Evolutionary conservation across 2,113 vertebrate species (phyloP).

Genomic region (Oreochromis spilurus): DNA sequence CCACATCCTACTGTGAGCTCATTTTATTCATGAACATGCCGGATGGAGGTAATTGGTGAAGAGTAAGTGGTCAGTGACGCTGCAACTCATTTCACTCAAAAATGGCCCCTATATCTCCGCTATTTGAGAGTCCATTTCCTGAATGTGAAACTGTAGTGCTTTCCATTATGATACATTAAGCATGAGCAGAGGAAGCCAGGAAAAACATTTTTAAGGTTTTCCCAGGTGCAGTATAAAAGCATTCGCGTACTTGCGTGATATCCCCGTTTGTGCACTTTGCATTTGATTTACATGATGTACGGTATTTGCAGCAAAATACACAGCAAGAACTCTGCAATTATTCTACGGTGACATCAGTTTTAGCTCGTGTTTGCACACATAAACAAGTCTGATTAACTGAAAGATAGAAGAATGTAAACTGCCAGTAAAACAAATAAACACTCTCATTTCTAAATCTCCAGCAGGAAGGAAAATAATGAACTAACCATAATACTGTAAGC

Average conservation of each 20-base stretch:
- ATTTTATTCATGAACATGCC: constrained; percentile 34
- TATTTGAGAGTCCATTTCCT: constrained; percentile 37
- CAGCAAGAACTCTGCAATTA: not conserved
- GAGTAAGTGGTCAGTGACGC: constrained; percentile 30
- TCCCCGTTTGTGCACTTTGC: constrained; percentile 1
- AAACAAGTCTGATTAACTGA: not conserved
- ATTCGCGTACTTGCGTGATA: not conserved
- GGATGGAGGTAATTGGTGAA: constrained; percentile 34
- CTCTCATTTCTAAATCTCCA: not conserved
- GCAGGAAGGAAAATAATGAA: not conserved
- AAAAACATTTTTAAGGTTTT: not conserved
- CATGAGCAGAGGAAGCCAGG: not conserved
- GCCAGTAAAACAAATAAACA: not conserved
- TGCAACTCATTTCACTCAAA: constrained; percentile 32
- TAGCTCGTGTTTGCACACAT: not conserved
- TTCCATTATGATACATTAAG: constrained; percentile 20
- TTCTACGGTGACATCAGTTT: not conserved
- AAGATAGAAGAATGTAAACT: not conserved
- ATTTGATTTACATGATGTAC: constrained; percentile 7
- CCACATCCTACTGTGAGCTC: constrained; percentile 17
- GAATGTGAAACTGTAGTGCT: constrained; percentile 8
- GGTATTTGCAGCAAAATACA: not conserved
- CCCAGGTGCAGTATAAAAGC: not conserved
- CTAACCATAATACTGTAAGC: not conserved
- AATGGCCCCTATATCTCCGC: not conserved